Base-by-base conservation (phyloP, 2,797 vertebrate species). In the Florisuga fusca region DNA sequence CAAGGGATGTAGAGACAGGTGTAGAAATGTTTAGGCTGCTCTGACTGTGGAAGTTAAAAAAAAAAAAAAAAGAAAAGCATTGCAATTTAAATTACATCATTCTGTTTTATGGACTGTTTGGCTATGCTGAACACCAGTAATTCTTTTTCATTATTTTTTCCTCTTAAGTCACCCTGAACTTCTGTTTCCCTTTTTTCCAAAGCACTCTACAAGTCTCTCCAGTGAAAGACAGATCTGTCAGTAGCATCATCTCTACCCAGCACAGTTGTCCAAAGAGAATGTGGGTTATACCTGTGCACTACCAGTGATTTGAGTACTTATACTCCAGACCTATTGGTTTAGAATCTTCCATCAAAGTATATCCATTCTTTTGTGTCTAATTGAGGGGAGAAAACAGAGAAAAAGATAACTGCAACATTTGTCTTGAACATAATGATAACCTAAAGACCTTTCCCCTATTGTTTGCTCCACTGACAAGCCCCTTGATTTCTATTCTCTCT, bases 61-160 rank as follows among this genome's bases (percentile, higher is more conserved):
- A 54, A 18, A 19, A 19, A 53, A 89, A n/a, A 55, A 29, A 11
- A 17, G 29, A 11, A 53, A 89, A 34, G 43, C 8, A n/a, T 50
- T 83, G 33, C 20, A 41, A 45, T 67, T 80, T 74, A 77, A 89
- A 90, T 78, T 68, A 34, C n/a, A 72, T 84, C 6, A 46, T 87
- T 76, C 21, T 69, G 12, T 29, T 83, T 80, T 83, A 63, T n/a
- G 72, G 36, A 78, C 41, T 66, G 11, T 63, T 46, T 59, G 48
- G 15, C 21, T 77, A 17, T 61, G 16, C 29, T 83, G 68, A 83
- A 85, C 27, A 64, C 33, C 15, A 69, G 16, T 69, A 77, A 71
- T 73, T 85, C 11, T 72, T 91, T 77, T 55, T 66, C 50, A 57
- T 91, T 76, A 84, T 55, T 22, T 89, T 77, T 93, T 75, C 10